Evolutionary conservation across 2,113 vertebrate species (phyloP).

Genomic region (Amia ocellicauda): DNA sequence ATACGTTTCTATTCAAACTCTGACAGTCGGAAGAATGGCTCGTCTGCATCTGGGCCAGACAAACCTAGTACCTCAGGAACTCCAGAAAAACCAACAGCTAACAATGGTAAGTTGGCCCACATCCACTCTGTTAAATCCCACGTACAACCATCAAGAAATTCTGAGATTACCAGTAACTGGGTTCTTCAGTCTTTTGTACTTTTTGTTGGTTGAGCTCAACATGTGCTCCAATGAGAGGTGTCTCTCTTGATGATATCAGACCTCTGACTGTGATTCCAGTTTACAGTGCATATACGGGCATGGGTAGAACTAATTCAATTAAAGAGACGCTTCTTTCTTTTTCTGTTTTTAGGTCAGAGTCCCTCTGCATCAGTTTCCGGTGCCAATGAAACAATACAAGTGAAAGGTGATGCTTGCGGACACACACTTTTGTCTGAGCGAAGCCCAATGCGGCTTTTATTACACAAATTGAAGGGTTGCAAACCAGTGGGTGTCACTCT

Average conservation of each 20-base stretch:
- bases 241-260: no score
- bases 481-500: neutral
- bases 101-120: no score
- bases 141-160: constrained; percentile 28
- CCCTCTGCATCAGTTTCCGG: constrained; percentile 33
- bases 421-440: no score
- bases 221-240: neutral
- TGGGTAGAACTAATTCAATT: no score
- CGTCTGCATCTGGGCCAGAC: constrained; percentile 37
- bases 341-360: constrained; percentile 30
- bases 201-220: neutral
- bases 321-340: no score
- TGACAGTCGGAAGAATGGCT: constrained; percentile 51
- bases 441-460: neutral
- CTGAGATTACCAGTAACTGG: constrained; percentile 36
- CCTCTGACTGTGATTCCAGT: no score
- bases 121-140: no score
- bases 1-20: constrained; percentile 77
- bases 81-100: constrained; percentile 36
- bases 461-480: neutral
- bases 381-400: constrained; percentile 63
- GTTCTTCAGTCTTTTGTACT: neutral
- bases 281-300: no score
- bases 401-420: constrained; percentile 61
- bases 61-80: constrained; percentile 20